phyloP scores from a whole-genome alignment of 2,888 invertebrate genomes.

The Plusia festucae region DNA sequence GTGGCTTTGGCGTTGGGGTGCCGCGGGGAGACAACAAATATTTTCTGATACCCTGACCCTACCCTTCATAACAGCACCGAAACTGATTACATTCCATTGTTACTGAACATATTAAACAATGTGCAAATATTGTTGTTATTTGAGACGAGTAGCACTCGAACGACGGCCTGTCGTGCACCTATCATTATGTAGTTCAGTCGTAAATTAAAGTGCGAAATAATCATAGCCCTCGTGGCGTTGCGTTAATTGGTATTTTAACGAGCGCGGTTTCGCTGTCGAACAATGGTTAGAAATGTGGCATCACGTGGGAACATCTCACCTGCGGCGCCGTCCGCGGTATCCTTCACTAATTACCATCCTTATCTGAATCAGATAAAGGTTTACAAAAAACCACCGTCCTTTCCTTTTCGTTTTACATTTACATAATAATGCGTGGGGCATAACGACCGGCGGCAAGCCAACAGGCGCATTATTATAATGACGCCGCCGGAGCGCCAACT shows the following conservation, averaged over 20 bases:
- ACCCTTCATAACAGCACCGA: constrained; percentile 76
- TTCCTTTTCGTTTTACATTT: constrained; percentile 85
- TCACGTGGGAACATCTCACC: constrained; percentile 82
- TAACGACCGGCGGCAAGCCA: constrained; percentile 79
- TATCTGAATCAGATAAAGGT: constrained; percentile 85
- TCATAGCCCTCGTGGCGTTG: constrained; percentile 29
- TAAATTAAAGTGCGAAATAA: constrained; percentile 41
- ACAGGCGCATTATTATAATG: constrained; percentile 81
- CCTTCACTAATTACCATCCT: constrained; percentile 83
- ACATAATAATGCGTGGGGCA: constrained; percentile 87
- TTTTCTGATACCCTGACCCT: constrained; percentile 76
- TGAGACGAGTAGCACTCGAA: constrained; percentile 29
- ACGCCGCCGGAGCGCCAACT: constrained; percentile 68
- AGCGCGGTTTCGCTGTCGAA: constrained; percentile 42
- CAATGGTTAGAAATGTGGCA: constrained; percentile 53
- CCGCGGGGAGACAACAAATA: constrained; percentile 68
- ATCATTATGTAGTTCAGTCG: constrained; percentile 25
- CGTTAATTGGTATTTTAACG: constrained; percentile 44
- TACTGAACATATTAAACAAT: constrained; percentile 78
- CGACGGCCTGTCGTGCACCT: constrained; percentile 28
- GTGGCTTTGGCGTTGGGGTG: constrained; percentile 65
- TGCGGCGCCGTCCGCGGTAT: constrained; percentile 72
- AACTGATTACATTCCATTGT: constrained; percentile 85
- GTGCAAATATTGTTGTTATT: constrained; percentile 72
- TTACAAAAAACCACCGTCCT: constrained; percentile 78